Percentiles rank a stretch among this genome's conserved stretches.
These are phyloP conservation scores for Corynorhinus townsendii DNA, from an alignment of 2,113 vertebrate genomes.

Conservation along the genomic window DNA sequence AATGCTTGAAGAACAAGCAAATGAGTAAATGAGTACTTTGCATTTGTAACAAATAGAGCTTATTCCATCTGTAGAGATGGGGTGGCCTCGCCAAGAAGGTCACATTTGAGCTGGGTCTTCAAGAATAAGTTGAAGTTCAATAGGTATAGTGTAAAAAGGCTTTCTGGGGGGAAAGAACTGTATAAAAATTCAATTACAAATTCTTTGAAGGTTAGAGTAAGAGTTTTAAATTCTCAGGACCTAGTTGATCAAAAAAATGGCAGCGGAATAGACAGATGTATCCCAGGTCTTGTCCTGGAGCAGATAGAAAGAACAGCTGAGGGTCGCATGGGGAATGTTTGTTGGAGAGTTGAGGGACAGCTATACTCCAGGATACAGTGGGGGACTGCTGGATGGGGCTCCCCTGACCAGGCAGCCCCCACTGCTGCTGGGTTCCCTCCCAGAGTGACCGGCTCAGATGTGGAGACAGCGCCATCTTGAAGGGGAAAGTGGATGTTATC, in stretches of 20 bases:
- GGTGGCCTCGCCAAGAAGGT: background rate
- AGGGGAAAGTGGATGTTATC: too few species aligned
- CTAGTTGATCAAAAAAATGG: background rate
- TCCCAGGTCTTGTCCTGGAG: too few species aligned
- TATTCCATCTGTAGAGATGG: background rate
- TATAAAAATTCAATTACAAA: background rate
- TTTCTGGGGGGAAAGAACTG: background rate
- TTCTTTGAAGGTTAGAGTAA: background rate
- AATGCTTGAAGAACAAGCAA: background rate
- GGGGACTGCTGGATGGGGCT: too few species aligned
- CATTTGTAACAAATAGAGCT: background rate
- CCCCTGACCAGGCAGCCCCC: too few species aligned
- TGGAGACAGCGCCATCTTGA: too few species aligned
- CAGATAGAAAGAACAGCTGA: too few species aligned
- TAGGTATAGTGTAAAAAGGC: background rate
- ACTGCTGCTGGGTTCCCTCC: too few species aligned
- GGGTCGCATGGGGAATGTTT: too few species aligned
- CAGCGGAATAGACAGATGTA: too few species aligned
- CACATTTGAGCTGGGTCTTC: background rate
- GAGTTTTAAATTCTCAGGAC: background rate
- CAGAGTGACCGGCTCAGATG: too few species aligned
- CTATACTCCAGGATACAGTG: too few species aligned
- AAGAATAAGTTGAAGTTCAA: background rate
- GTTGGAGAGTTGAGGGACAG: too few species aligned
- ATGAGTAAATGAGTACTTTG: background rate